Evolutionary conservation across 2,888 invertebrate genomes (phyloP).

Genomic region (Leptinotarsa haldemani): DNA sequence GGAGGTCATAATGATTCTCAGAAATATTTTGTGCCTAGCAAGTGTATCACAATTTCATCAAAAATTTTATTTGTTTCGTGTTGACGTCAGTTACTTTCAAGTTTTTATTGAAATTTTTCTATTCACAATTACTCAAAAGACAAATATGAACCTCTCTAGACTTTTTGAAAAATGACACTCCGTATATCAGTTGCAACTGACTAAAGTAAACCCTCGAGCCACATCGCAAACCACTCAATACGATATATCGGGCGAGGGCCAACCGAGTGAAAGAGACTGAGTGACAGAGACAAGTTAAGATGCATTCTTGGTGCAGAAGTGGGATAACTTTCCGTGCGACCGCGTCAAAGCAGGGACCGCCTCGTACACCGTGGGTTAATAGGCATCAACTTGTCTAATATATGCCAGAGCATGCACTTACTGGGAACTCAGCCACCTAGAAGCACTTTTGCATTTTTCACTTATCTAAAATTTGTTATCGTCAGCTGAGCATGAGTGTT

Average conservation of each 20-base stretch:
- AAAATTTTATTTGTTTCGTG: no score
- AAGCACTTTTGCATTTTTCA: slow-evolving; percentile 45
- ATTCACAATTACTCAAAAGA: no score
- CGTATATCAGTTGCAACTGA: no score
- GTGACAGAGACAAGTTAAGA: slow-evolving; percentile 18
- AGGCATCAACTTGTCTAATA: slow-evolving; percentile 49
- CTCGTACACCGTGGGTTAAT: slow-evolving; percentile 42
- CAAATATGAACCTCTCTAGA: no score
- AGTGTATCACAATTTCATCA: no score
- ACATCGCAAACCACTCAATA: slow-evolving; percentile 17
- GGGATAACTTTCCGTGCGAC: slow-evolving; percentile 40
- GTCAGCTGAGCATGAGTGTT: slow-evolving; percentile 31
- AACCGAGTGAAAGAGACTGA: neutral
- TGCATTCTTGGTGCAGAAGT: slow-evolving; percentile 31
- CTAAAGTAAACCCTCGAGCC: neutral
- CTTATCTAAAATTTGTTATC: slow-evolving; percentile 43
- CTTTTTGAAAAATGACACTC: no score
- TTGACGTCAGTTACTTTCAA: no score
- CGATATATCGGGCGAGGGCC: neutral
- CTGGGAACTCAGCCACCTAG: slow-evolving; percentile 44
- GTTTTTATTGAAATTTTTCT: no score
- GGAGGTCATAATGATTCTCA: no score
- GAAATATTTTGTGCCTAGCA: no score
- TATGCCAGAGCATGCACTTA: slow-evolving; percentile 54
- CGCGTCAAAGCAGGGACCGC: slow-evolving; percentile 31